These are phyloP conservation scores for Plagodis pulveraria DNA, from an alignment of 2,888 invertebrate species.

Conservation along the genomic window DNA sequence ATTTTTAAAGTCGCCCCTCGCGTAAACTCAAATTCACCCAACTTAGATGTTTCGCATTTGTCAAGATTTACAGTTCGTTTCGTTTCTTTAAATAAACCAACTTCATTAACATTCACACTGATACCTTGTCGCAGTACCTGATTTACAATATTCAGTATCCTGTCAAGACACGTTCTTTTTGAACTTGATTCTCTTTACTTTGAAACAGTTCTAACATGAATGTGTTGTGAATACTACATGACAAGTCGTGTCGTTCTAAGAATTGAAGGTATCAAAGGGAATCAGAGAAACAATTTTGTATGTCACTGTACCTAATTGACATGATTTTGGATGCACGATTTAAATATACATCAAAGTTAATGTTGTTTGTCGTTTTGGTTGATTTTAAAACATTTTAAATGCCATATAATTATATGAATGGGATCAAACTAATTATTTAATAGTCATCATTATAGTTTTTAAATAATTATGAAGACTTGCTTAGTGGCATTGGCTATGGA, in stretches of 20 bases:
- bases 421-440: not conserved
- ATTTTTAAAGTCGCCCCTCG: slow-evolving; percentile 67
- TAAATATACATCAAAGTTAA: slow-evolving; percentile 22
- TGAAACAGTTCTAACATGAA: slow-evolving; percentile 9
- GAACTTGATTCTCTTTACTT: slow-evolving; percentile 1
- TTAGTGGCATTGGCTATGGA: too few species aligned
- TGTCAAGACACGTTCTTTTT: not conserved
- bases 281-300: slow-evolving; percentile 33
- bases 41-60: slow-evolving; percentile 69
- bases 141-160: not conserved
- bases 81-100: slow-evolving; percentile 33
- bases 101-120: slow-evolving; percentile 11
- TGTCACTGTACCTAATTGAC: slow-evolving; percentile 28
- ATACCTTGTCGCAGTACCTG: slow-evolving; percentile 7
- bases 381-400: slow-evolving; percentile 14
- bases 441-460: too few species aligned
- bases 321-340: slow-evolving; percentile 20
- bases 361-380: slow-evolving; percentile 3
- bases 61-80: slow-evolving; percentile 59
- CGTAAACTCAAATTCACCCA: slow-evolving; percentile 40
- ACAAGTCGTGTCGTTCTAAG: slow-evolving; percentile 32
- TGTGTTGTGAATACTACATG: slow-evolving; percentile 5
- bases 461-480: too few species aligned
- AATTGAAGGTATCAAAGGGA: slow-evolving; percentile 33
- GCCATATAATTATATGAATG: not conserved